phyloP scores from a whole-genome alignment of 2,888 invertebrate species.

The Zhuqinia jingwanae region DNA sequence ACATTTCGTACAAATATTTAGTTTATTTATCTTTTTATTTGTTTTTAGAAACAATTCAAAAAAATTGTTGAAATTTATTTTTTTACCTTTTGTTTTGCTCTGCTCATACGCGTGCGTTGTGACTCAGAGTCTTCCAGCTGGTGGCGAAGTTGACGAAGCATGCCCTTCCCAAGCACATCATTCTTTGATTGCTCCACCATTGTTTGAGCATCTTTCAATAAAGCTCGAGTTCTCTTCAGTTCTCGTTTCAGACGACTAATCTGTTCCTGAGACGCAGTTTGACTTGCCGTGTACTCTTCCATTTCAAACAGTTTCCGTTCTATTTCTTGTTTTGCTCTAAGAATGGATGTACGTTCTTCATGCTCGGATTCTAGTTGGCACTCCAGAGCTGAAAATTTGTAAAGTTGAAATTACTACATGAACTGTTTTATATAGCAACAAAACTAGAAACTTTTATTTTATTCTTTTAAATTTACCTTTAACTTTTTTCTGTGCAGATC shows the following conservation, averaged over 20 bases:
- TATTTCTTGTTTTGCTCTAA: constrained; percentile 94
- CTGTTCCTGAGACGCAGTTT: constrained; percentile 87
- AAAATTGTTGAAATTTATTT: too few relatives aligned
- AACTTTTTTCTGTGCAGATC: constrained; percentile 94
- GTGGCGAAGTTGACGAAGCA: constrained; percentile 89
- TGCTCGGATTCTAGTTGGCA: constrained; percentile 96
- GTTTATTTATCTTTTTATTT: too few relatives aligned
- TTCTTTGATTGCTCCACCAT: constrained; percentile 94
- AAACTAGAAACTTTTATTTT: background rate
- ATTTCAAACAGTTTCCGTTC: constrained; percentile 91
- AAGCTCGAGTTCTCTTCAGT: constrained; percentile 92
- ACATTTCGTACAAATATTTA: background rate
- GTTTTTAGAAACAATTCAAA: too few relatives aligned
- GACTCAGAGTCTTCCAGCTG: constrained; percentile 82
- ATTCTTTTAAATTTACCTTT: too few relatives aligned
- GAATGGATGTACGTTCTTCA: constrained; percentile 91
- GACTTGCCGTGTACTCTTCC: constrained; percentile 84
- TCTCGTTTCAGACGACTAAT: constrained; percentile 91
- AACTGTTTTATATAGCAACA: background rate
- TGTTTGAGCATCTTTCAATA: constrained; percentile 94
- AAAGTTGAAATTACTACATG: background rate
- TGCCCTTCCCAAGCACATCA: constrained; percentile 90
- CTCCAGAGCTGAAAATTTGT: constrained; percentile 87
- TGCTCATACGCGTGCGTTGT: constrained; percentile 74
- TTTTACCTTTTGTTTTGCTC: constrained; percentile 79